Evolutionary conservation across 2,113 vertebrate genomes (phyloP), one percentile per base, ranked within the genome.

Genomic region (Cheirogaleus medius): DNA sequence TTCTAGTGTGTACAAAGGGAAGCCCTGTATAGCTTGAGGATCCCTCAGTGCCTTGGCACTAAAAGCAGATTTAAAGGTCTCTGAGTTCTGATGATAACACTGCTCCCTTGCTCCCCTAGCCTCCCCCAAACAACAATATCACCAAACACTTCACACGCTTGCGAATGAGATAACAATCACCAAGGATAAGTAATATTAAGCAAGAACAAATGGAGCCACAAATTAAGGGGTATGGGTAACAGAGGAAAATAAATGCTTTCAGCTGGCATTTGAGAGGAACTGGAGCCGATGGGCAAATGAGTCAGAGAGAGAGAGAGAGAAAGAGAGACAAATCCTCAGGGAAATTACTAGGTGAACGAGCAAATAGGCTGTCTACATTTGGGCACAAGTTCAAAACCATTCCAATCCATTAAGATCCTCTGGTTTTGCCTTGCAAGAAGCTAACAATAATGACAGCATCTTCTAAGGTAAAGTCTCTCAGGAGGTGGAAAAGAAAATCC

Each of bases 201-300:
- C n/a, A 85, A 84, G 64, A 95, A 44, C 7, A 47, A 91, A 63
- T 44, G 39, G 37, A 63, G 34, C 58, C 21, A 8, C 66, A 92
- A 91, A 78, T 91, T 54, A 81, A 34, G 29, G 77, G 81, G 25
- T 69, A 58, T 39, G 5, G 27, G 8, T 10, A 82, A 90, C 3
- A 54, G 60, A 83, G 64, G 56, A 88, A 97, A 97, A 89, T 56
- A 91, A 82, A 85, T 85, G 39, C 32, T 92, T 95, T 91, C 64
- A 66, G 91, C 71, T 91, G 71, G 29, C 17, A 21, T 94, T 85
- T 81, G 27, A 92, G 66, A 94, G 76, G 44, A 92, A 71, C 4
- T 73, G 9, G n/a, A 77, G 37, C 25, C 90, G 52, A 69, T 74
- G n/a, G 68, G 39, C 54, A 78, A 90, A 83, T 73, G 54, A 83